Base-by-base conservation (phyloP, 2,888 invertebrate genomes). In the Abrostola triplasia region DNA sequence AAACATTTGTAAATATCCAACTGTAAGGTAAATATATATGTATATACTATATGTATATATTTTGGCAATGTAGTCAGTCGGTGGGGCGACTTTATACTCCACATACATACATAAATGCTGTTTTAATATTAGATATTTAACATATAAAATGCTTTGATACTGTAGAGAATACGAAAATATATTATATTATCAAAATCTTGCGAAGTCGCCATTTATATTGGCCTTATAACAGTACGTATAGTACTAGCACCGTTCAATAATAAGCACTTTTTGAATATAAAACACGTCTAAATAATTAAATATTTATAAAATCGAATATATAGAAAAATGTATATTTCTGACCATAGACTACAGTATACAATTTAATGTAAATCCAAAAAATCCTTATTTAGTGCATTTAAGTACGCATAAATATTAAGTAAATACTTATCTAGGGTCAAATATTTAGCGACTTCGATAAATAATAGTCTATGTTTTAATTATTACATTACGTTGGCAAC, bases 71-170 rank as follows among this genome's bases (percentile, higher is more conserved):
- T 67, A 59, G 50, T 67, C 64, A 80, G 76, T 72, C 81, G 77
- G 76, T 83, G 79, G 77, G 76, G 49, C 74, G 76, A 82, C 81
- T 73, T 56, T 38, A 69, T 54, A 69, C 60, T 76, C 65, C 67
- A 70, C 77, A 69, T 68, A 70, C 68, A 74, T 74, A 77, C 40
- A 69, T 84, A 85, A 85, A 84, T 84, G 84, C 84, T 79, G 65
- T 47, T 64, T 64, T 37, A 53, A 55, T 74, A 73, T 64, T 61
- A 36, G 24, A 4, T 59, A 60, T 58, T 67, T 69, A 69, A 51
- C 40, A 59, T 70, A 67, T 50, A 67, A 79, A 77, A 77, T 75
- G 78, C 77, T 70, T 69, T 36, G 55, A 63, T 66, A 67, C 59
- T 61, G 57, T 57, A 73, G 24, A 67, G 59, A 70, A 72, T 72